Evolutionary conservation across 2,797 vertebrate species (phyloP).

Genomic region (Manis javanica): DNA sequence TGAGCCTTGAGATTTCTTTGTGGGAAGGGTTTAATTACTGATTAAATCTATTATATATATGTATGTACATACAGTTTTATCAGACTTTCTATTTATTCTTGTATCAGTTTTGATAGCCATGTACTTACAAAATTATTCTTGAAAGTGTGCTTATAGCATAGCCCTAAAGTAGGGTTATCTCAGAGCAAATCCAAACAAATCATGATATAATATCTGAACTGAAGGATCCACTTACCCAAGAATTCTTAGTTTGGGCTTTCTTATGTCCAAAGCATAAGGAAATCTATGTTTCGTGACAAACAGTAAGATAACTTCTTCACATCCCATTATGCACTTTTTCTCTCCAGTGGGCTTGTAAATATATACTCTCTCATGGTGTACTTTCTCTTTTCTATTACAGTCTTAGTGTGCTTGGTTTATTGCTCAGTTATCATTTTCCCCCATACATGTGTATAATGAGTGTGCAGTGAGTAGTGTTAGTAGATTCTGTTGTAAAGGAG

Average conservation of each 20-base stretch:
- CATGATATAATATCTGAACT: neutral
- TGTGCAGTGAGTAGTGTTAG: neutral
- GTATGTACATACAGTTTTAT: neutral
- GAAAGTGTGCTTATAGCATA: neutral
- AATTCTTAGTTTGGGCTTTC: neutral
- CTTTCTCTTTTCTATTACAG: neutral
- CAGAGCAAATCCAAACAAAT: slow-evolving; percentile 3
- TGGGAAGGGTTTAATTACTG: neutral
- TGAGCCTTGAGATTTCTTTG: slow-evolving; percentile 28
- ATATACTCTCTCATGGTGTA: neutral
- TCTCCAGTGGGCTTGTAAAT: neutral
- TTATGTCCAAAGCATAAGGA: neutral
- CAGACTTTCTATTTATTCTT: neutral
- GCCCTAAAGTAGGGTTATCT: neutral
- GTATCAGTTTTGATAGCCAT: neutral
- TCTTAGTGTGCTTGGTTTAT: neutral
- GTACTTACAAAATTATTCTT: slow-evolving; percentile 23
- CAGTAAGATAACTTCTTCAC: neutral
- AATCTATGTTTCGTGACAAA: neutral
- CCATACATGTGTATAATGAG: neutral
- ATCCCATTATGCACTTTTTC: neutral
- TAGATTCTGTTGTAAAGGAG: neutral
- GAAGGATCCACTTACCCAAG: neutral
- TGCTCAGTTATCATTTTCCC: neutral
- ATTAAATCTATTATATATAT: neutral